Evolutionary conservation across 35 echinoderm and acorn worm species (phyloP), one percentile per base, ranked within the genome.

Genomic region (Amphiura filiformis): DNA sequence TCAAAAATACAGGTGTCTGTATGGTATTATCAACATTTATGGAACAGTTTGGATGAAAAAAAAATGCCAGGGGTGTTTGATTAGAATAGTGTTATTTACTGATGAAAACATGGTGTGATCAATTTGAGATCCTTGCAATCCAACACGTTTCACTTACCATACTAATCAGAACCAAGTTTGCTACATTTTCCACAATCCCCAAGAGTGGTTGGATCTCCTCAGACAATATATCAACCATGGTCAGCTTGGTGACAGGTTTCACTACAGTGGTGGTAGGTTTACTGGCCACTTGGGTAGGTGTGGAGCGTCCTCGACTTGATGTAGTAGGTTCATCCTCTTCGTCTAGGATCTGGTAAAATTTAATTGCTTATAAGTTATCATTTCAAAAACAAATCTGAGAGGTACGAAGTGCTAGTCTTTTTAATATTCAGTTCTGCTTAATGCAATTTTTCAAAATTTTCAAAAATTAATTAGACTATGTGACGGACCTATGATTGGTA

Each of bases 161-260:
- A 76, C 96, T 98, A 26, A 98, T 89, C 1, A 98, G 92, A 11
- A 98, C 96, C 40, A 98, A 83, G 57, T 98, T 98, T 18, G 96
- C 96, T 31, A 98, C 92, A 77, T 98, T 94, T 38, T 98, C 96
- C 23, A 86, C 82, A 33, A 86, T 92, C 20, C 87, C 57, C 1
- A 98, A 89, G 1, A 98, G 75, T 14, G 96, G 96, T 87, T 91
- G 87, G 23, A 98, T 52, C 57, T 98, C 96, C 40, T 88, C 90
- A 22, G 96, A 89, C 78, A 98, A 41, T 36, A 98, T 31, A 90
- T 98, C 96, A 0, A 98, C 80, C 28, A 86, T 64, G 20, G 92
- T 89, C 39, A 80, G 44, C 78, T 94, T 97, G 31, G 93, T 52
- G 5, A 84, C 80, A 28, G 80, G 36, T 44, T 86, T 36, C 23